Evolutionary conservation across 1,140 invertebrate genomes (phyloP).

Genomic region (Drosophila navojoa): DNA sequence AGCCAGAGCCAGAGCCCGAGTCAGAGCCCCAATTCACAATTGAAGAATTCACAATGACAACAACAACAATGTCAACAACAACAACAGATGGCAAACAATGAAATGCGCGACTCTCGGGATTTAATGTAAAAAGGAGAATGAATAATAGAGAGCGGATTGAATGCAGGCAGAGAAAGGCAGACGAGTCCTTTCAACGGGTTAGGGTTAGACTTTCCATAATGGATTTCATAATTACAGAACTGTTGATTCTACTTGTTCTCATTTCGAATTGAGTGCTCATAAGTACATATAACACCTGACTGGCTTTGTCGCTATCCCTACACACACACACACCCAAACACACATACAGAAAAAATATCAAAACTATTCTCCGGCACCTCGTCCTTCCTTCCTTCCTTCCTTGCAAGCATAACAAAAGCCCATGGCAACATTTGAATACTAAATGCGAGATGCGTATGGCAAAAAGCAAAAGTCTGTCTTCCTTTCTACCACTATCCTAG

Average conservation of each 20-base stretch:
- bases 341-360: slow-evolving; percentile 9
- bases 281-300: slow-evolving; percentile 43
- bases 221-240: slow-evolving; percentile 42
- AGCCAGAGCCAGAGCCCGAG: slow-evolving; percentile 29
- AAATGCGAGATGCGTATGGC: slow-evolving; percentile 43
- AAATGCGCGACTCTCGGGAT: slow-evolving; percentile 52
- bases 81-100: slow-evolving; percentile 68
- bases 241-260: slow-evolving; percentile 39
- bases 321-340: background rate
- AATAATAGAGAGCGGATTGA: slow-evolving; percentile 42
- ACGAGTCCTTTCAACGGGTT: slow-evolving; percentile 44
- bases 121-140: slow-evolving; percentile 29
- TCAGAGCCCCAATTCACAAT: slow-evolving; percentile 71
- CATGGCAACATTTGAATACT: slow-evolving; percentile 38
- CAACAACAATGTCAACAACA: slow-evolving; percentile 56
- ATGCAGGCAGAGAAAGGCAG: slow-evolving; percentile 35
- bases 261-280: slow-evolving; percentile 36
- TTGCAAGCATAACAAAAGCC: slow-evolving; percentile 1
- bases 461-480: slow-evolving; percentile 59
- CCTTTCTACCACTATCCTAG: slow-evolving; percentile 13
- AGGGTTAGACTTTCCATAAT: slow-evolving; percentile 23
- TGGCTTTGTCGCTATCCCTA: slow-evolving; percentile 16
- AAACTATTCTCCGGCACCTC: slow-evolving; percentile 22
- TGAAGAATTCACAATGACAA: slow-evolving; percentile 59
- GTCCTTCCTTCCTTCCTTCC: background rate